These are phyloP conservation scores for crab-eating macaque (Macaca fascicularis) DNA, from an alignment of 2,113 vertebrate genomes.

Conservation along the genomic window DNA sequence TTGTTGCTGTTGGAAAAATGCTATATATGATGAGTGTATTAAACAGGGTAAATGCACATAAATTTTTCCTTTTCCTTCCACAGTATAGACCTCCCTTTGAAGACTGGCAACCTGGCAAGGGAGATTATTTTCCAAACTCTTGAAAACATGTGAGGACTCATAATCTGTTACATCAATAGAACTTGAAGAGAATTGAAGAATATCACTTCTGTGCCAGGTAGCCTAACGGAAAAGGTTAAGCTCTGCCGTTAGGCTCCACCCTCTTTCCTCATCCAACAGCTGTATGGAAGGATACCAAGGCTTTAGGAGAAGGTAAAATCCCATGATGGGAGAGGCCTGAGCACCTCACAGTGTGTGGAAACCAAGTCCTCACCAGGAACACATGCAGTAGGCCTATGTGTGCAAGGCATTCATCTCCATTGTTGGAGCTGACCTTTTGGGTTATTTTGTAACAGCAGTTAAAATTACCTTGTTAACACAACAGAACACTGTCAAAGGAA, in stretches of 20 bases:
- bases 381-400: fast-evolving
- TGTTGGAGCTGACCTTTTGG: no score
- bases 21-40: fast-evolving
- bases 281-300: no score
- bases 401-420: neutral
- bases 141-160: neutral
- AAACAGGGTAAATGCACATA: fast-evolving
- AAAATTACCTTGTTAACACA: no score
- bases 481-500: neutral
- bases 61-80: neutral
- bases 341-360: fast-evolving
- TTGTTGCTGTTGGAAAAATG: neutral
- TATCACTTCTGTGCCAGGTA: neutral
- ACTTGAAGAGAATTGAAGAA: fast-evolving
- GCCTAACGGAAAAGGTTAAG: neutral
- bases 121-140: neutral
- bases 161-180: neutral
- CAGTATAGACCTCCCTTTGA: neutral
- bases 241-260: no score
- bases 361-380: fast-evolving
- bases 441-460: no score
- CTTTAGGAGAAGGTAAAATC: no score
- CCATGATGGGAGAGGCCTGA: fast-evolving
- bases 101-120: fast-evolving
- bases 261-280: neutral